Conservation (phyloP, 2,888 invertebrate genomes). For the Byasa hedistus region DNA sequence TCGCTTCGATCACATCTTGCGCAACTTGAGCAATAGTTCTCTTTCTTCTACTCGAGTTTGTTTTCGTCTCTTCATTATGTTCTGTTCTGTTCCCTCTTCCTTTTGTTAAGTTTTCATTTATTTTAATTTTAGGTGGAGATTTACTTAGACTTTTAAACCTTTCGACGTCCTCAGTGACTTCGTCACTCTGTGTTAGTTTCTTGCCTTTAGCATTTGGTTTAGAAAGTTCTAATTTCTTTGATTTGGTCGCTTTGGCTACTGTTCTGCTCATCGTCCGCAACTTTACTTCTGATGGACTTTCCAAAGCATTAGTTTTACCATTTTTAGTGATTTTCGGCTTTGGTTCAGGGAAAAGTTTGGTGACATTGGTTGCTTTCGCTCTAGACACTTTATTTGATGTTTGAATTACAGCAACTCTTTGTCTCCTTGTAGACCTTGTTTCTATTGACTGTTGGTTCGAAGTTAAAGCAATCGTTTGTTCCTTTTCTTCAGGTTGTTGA, state of each 20-base stretch:
- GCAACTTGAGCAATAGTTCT: constrained; percentile 2
- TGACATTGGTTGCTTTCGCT: constrained; percentile 6
- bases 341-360: constrained; percentile 30
- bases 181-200: background rate
- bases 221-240: background rate
- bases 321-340: constrained; percentile 42
- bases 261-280: constrained; percentile 36
- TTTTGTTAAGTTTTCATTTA: background rate
- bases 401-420: constrained; percentile 16
- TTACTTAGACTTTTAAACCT: background rate
- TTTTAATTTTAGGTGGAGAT: background rate
- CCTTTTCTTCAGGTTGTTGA: background rate
- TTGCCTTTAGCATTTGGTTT: background rate
- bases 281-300: constrained; percentile 20
- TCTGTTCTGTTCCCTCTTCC: too few species aligned
- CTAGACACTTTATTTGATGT: constrained; percentile 6
- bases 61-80: background rate
- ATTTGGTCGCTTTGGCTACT: constrained; percentile 1
- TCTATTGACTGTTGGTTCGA: constrained; percentile 26
- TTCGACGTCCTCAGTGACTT: background rate
- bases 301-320: constrained; percentile 7
- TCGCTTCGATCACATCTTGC: background rate
- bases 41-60: constrained; percentile 5
- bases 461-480: background rate
- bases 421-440: constrained; percentile 37